Base-by-base conservation (phyloP, 1,140 invertebrate genomes). In the Charaxes varanes region DNA sequence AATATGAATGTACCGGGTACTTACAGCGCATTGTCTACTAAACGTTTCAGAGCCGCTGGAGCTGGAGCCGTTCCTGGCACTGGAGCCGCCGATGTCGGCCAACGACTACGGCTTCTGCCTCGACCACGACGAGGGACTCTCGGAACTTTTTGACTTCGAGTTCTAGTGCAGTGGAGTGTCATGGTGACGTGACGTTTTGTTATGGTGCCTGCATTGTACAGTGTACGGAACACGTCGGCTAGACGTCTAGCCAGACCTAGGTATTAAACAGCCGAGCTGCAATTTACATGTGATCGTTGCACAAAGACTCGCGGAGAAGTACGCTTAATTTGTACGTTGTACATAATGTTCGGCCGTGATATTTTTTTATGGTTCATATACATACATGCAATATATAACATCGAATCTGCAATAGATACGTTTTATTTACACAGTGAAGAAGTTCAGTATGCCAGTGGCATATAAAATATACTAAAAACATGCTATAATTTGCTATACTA, bases 41-140 rank as follows among this genome's bases (percentile, higher is more conserved):
- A n/a, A 28, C 12, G 23, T 79, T 73, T 5, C 76, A 83, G 79
- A 80, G 46, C 54, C 69, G 19, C 27, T 74, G 61, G 77, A 81
- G 60, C 68, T 89, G 57, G 89, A 92, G 60, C 89, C 92, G 41
- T 92, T 96, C 79, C 85, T 94, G 43, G 86, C 90, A 24, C 79
- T 96, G 74, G 94, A 96, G 80, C 92, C 91, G 41, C 91, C 92
- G 10, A 86, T 94, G 41, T 89, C 90, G 8, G 91, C 92, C 66
- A 90, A 88, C 42, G 93, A 95, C 76, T 96, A 95, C 84, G 91
- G 90, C 38, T 96, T 95, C 85, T 91, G 91, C 45, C 87, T 96
- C 67, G 92, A 92, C 61, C 85, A 87, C 57, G 89, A 89, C 57
- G 94, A 96, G 85, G 94, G 94, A 24, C 88, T 96, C 40, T 87